phyloP scores from a whole-genome alignment of 2,888 invertebrate species.

The Zhuqinia jingwanae region DNA sequence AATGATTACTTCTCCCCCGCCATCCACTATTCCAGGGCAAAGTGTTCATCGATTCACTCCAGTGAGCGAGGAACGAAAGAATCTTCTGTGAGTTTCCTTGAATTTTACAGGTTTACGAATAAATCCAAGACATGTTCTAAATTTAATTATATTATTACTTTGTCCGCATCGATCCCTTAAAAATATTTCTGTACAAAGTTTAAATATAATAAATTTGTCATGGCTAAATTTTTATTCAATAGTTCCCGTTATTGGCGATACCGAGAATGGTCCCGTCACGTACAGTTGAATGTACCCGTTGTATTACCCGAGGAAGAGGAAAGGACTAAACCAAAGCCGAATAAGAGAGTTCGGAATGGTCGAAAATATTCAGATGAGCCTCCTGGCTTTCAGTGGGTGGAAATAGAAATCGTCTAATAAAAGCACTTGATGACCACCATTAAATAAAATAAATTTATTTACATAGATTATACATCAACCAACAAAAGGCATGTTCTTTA shows the following conservation, averaged over 20 bases:
- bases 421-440: neutral
- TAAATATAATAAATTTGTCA: neutral
- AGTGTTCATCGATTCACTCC: neutral
- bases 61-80: neutral
- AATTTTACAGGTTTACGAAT: neutral
- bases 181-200: neutral
- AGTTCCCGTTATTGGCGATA: conserved; percentile 26
- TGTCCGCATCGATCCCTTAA: neutral
- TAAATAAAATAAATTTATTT: neutral
- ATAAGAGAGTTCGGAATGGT: neutral
- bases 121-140: neutral
- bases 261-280: conserved; percentile 24
- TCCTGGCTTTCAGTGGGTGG: conserved; percentile 52
- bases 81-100: neutral
- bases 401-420: conserved; percentile 36
- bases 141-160: neutral
- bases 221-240: neutral
- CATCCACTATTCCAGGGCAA: neutral
- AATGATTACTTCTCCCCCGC: neutral
- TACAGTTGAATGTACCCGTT: neutral
- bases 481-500: no score
- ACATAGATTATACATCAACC: neutral
- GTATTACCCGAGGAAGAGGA: conserved; percentile 10
- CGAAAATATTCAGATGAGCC: conserved; percentile 34
- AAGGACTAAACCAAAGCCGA: neutral